Percentiles rank a stretch among this genome's conserved stretches.
These are phyloP conservation scores for Coregonus ussuriensis DNA, from an alignment of 2,797 vertebrate genomes.

Conservation along the genomic window DNA sequence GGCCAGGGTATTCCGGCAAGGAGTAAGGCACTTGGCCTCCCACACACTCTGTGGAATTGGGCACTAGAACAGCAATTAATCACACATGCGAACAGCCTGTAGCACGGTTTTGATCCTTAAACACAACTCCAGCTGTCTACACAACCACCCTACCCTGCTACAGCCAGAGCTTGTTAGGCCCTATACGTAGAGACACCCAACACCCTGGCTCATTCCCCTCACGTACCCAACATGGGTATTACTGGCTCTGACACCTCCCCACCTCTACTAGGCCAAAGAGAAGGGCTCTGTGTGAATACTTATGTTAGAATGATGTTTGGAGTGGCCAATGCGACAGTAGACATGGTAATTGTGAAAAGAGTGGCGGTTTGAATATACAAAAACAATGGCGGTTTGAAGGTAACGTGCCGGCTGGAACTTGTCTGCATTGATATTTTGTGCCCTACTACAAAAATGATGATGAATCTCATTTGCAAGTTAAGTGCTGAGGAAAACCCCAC, in stretches of 20 bases:
- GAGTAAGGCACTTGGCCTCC: slow-evolving; percentile 64
- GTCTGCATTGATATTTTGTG: slow-evolving; percentile 65
- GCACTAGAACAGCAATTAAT: slow-evolving; percentile 2
- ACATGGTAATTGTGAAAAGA: slow-evolving; percentile 44
- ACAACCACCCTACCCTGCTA: slow-evolving; percentile 6
- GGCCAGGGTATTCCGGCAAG: slow-evolving; percentile 46
- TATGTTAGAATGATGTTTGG: slow-evolving; percentile 64
- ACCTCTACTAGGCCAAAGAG: slow-evolving; percentile 75
- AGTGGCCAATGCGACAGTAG: slow-evolving; percentile 56
- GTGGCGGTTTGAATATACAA: slow-evolving; percentile 62
- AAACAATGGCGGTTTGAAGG: slow-evolving; percentile 63
- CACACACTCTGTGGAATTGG: slow-evolving; percentile 3
- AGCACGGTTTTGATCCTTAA: slow-evolving; percentile 34
- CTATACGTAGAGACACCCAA: slow-evolving; percentile 32
- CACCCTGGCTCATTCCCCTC: slow-evolving; percentile 45
- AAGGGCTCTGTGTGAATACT: slow-evolving; percentile 65
- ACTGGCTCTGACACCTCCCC: slow-evolving; percentile 60
- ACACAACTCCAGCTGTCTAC: slow-evolving; percentile 30
- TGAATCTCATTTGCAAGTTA: slow-evolving; percentile 70
- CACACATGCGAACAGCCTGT: slow-evolving; percentile 32
- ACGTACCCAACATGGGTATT: slow-evolving; percentile 25
- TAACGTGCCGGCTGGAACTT: slow-evolving; percentile 67
- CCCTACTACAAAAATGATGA: slow-evolving; percentile 73
- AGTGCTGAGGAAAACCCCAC: slow-evolving; percentile 65
- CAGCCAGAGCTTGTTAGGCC: background rate